Evolutionary conservation across 2,797 vertebrate species (phyloP).

Genomic region (Bufotes viridis): DNA sequence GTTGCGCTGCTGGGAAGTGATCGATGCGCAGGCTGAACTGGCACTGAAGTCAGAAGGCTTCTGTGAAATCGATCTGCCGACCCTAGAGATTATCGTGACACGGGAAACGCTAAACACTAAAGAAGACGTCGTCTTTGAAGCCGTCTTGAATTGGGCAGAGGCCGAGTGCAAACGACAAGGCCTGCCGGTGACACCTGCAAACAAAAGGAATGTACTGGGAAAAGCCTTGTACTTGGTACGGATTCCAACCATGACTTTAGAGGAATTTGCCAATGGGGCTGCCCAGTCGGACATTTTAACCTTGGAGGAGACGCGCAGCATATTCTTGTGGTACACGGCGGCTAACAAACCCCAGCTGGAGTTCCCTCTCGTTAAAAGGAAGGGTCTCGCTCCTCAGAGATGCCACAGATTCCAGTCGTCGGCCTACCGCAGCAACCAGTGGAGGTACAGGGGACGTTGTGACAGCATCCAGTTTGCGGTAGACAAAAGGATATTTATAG

Average conservation of each 20-base stretch:
- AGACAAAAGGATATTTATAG: conserved; percentile 93
- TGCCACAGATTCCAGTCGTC: conserved; percentile 96
- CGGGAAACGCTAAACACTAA: conserved; percentile 92
- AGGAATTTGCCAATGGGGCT: conserved; percentile 93
- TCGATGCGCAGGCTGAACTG: conserved; percentile 97
- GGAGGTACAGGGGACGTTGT: conserved; percentile 94
- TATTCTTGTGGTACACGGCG: conserved; percentile 98
- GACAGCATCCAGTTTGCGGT: conserved; percentile 98
- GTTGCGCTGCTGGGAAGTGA: conserved; percentile 97
- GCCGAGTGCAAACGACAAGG: conserved; percentile 91
- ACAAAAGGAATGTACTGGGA: conserved; percentile 85
- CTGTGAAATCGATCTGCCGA: conserved; percentile 91
- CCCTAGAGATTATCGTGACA: conserved; percentile 89
- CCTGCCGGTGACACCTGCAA: conserved; percentile 76
- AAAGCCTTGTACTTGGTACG: conserved; percentile 90
- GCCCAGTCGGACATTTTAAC: conserved; percentile 94
- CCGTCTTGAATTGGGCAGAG: conserved; percentile 88
- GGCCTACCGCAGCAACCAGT: conserved; percentile 96
- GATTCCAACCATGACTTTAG: conserved; percentile 91
- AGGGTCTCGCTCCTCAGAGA: conserved; percentile 84
- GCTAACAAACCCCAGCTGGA: conserved; percentile 89
- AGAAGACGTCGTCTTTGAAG: conserved; percentile 92
- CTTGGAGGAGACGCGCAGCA: conserved; percentile 90
- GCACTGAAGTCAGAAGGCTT: conserved; percentile 92
- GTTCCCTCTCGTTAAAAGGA: conserved; percentile 83